Evolutionary conservation across 2,888 invertebrate genomes (phyloP), one percentile per base, ranked within the genome.

Genomic region (Macroteleia sp.): DNA sequence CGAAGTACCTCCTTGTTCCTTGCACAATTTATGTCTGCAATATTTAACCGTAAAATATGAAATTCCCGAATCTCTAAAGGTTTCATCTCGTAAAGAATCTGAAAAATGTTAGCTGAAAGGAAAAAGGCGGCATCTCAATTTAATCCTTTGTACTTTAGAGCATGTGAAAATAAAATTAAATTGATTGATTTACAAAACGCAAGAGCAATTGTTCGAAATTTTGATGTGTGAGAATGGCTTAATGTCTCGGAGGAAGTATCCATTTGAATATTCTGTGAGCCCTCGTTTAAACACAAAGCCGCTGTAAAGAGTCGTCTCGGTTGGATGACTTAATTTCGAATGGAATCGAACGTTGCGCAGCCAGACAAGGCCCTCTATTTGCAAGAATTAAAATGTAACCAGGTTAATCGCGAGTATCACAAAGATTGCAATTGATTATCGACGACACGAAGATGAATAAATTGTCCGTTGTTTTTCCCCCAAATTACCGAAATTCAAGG

Each of bases 381-480:
- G 79, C 79, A 71, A 81, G 67, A 75, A 83, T 83, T 83, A 83
- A 75, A 78, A 84, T 83, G 84, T 82, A 85, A 84, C 81, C 80
- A 75, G 85, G 85, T 84, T 85, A 83, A 69, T 77, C 52, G 64
- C 19, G 22, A n/a, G 16, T 48, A 44, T 57, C 46, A 52, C 57
- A 41, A 48, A 67, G 64, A 61, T 71, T 50, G 39, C 50, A 42
- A 64, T 34, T 54, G 67, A 66, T 66, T 66, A 66, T 56, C 64
- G 41, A 36, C 62, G 42, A 36, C 62, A 34, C 34, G 25, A 25
- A 6, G 25, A 25, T 25, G 25, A 25, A 25, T 25, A 22, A 25
- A 25, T 25, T 25, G 3, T 25, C 6, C 25, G 3, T 25, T 25
- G 25, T 25, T 3, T 3, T 25, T 25, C 25, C n/a, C n/a, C n/a